These are phyloP conservation scores for Arenaria interpres DNA, from an alignment of 2,113 vertebrate species.

Conservation along the genomic window DNA sequence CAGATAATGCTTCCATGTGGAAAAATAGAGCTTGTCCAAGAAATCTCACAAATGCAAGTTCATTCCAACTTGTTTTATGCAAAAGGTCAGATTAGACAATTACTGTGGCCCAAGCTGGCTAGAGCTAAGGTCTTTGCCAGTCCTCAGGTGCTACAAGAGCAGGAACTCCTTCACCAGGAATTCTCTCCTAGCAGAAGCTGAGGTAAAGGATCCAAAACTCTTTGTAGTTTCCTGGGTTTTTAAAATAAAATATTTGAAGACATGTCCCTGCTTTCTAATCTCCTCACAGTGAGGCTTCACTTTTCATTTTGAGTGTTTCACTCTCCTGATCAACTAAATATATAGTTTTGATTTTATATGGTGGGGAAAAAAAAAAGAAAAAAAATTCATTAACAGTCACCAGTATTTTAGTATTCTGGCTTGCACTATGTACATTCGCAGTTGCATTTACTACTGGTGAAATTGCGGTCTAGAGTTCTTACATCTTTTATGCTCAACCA, in stretches of 20 bases:
- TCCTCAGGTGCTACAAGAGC: background rate
- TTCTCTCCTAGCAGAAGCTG: background rate
- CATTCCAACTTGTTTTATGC: background rate
- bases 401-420: background rate
- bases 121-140: background rate
- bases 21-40: background rate
- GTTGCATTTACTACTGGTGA: background rate
- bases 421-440: background rate
- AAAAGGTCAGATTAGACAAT: background rate
- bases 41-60: background rate
- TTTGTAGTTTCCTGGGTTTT: background rate
- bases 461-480: background rate
- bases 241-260: background rate
- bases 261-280: background rate
- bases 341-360: background rate
- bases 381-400: background rate
- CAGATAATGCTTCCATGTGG: background rate
- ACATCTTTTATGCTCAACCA: background rate
- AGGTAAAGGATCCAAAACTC: background rate
- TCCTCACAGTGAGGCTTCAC: background rate
- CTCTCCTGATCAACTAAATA: background rate
- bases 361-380: background rate
- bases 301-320: background rate
- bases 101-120: background rate
- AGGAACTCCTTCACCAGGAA: background rate